phyloP scores from a whole-genome alignment of 2,113 vertebrate species.

The Corydoras maculifer region DNA sequence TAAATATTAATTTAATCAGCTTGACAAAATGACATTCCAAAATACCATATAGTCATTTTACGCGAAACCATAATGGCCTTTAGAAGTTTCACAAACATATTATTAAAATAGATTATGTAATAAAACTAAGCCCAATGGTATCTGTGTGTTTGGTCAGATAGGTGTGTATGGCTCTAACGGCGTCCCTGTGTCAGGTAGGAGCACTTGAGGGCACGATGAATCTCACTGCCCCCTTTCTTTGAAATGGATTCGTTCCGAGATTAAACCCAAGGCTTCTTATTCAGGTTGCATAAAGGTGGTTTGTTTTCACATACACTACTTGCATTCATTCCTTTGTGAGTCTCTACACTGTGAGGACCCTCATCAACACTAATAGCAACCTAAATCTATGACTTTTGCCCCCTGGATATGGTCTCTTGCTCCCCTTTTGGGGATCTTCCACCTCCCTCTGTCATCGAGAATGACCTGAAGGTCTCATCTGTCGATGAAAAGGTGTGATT shows the following conservation, averaged over 20 bases:
- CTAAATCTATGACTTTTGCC: conserved; percentile 32
- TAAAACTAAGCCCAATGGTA: neutral
- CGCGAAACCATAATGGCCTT: no score
- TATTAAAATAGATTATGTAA: no score
- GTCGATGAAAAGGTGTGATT: conserved; percentile 36
- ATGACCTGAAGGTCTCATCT: neutral
- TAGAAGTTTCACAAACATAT: no score
- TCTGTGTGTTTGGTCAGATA: conserved; percentile 16
- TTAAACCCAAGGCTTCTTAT: conserved; percentile 74
- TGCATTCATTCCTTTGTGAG: conserved; percentile 55
- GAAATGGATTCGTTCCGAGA: conserved; percentile 63
- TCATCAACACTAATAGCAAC: conserved; percentile 31
- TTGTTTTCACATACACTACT: conserved; percentile 69
- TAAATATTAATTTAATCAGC: no score
- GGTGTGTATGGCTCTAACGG: conserved; percentile 13
- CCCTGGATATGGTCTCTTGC: conserved; percentile 7
- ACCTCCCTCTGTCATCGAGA: neutral
- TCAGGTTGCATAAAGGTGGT: conserved; percentile 67
- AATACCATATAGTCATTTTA: no score
- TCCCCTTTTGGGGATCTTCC: neutral
- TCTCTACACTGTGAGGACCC: conserved; percentile 41
- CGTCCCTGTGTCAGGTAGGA: conserved; percentile 56
- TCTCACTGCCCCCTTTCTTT: conserved; percentile 33
- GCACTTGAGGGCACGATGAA: conserved; percentile 59
- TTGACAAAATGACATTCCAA: no score